These are phyloP conservation scores for Grammomys dolichurus DNA, from an alignment of 2,113 vertebrate species.

Conservation along the genomic window DNA sequence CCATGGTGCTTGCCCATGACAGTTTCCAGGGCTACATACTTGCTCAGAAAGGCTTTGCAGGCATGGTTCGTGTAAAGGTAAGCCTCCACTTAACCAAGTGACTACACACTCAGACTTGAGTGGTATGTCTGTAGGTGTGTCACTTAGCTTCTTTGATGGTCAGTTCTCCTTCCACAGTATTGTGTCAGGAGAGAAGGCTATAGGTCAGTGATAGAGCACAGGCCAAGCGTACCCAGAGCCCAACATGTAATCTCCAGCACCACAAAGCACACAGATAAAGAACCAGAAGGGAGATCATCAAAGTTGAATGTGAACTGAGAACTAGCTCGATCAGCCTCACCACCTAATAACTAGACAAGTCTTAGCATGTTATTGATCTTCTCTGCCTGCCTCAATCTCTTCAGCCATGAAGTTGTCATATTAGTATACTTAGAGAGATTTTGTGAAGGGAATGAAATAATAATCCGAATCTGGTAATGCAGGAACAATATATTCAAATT, in stretches of 20 bases:
- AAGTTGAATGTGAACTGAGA: neutral
- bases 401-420: neutral
- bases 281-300: neutral
- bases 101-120: neutral
- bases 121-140: too few relatives aligned
- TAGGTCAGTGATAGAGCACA: neutral
- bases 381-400: neutral
- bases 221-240: neutral
- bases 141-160: neutral
- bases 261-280: neutral
- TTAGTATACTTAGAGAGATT: neutral
- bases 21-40: neutral
- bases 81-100: neutral
- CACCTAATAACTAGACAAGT: neutral
- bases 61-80: neutral
- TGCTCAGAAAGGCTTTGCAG: neutral
- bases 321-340: neutral
- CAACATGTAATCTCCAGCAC: neutral
- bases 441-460: neutral
- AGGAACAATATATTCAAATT: neutral
- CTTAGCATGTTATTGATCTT: neutral
- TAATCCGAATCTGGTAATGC: neutral
- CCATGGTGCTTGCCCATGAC: too few relatives aligned
- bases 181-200: neutral
- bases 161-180: neutral